Evolutionary conservation across 1,140 invertebrate genomes (phyloP).

Genomic region (Helicoverpa zea): DNA sequence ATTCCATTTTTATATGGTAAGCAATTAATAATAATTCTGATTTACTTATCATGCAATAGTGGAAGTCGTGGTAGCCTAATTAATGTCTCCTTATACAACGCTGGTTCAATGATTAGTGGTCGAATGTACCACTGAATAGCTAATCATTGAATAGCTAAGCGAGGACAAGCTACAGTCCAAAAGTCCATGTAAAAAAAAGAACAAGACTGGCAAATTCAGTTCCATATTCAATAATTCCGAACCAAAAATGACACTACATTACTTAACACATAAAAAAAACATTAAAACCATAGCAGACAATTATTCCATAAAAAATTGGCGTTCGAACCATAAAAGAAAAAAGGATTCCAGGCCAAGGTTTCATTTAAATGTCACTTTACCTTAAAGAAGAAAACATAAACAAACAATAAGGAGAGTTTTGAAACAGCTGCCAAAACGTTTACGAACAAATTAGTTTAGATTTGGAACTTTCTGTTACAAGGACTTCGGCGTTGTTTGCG

Average conservation of each 20-base stretch:
- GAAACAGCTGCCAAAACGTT: constrained; percentile 12
- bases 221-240: too few species aligned
- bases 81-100: too few species aligned
- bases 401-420: not conserved
- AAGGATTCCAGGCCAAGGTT: not conserved
- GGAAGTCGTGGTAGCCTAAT: too few species aligned
- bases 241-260: not conserved
- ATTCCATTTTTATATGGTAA: too few species aligned
- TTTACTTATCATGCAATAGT: too few species aligned
- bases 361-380: not conserved
- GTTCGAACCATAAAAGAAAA: not conserved
- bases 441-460: constrained; percentile 8
- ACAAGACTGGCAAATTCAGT: too few species aligned
- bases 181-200: too few species aligned
- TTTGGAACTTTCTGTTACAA: constrained; percentile 21
- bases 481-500: not conserved
- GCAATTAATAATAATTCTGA: too few species aligned
- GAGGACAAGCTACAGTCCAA: too few species aligned
- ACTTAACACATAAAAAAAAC: constrained; percentile 3
- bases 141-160: too few species aligned
- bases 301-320: not conserved
- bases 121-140: too few species aligned
- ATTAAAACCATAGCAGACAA: not conserved
- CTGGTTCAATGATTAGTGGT: too few species aligned
- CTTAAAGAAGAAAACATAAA: not conserved